Base-by-base conservation (phyloP, 2,113 vertebrate genomes). In the Odobenus rosmarus region DNA sequence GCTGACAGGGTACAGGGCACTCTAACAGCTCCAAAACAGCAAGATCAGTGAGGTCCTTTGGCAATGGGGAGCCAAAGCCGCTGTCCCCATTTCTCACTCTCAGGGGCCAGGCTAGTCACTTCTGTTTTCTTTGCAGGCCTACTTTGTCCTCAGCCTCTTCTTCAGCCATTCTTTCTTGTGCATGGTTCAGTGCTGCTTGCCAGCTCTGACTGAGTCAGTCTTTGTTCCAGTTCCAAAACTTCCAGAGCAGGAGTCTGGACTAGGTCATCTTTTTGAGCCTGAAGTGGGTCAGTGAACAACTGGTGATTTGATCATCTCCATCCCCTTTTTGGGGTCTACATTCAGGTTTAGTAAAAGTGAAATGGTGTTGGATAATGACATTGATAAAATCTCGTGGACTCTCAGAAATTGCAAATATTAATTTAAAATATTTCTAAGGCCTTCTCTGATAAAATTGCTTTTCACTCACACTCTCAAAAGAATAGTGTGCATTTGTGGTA, bases 281-380 rank as follows among this genome's bases (percentile, higher is more conserved):
- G 71, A 88, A 69, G 53, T 95, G 69, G 36, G 61, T 90, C 39
- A 82, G 5, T 90, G 49, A 96, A 57, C 57, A 76, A 51, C 42
- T 26, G n/a, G 13, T 77, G 10, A n/a, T 85, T 77, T 81, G 80
- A 21, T 67, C 55, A 39, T 69, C 26, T 53, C 26, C 10, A 19
- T 49, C 24, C 31, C 18, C 62, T 49, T 79, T 61, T 39, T 0
- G 85, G 5, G 16, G 39, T 88, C 72, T 77, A 39, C 16, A 23
- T 90, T 93, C n/a, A 93, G 23, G 16, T 64, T 93, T 96, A 91
- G 31, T 90, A 74, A 80, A 79, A 82, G 71, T 87, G 67, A 95
- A 87, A 21, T 71, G 28, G 36, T 42, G 18, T 61, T 81, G n/a
- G 51, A 46, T n/a, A 83, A 36, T 90, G 55, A 55, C 24, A 7